A percentile compares a stretch with the other conserved stretches of the same genome.
Conservation (phyloP, 2,113 vertebrate species). For the Bothrops jararaca region DNA sequence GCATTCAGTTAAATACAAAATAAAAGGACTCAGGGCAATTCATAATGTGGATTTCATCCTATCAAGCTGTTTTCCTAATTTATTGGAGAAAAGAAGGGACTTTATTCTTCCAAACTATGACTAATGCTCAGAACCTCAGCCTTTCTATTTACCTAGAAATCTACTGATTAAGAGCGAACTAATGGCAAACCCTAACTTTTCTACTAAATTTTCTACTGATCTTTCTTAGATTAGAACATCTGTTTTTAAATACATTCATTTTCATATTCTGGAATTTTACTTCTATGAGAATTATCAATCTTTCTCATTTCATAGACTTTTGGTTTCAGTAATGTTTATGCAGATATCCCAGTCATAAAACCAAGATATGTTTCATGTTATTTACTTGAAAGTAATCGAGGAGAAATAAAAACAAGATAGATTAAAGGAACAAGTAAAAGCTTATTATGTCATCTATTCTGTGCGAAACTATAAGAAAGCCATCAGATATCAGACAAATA, state of each 20-base stretch:
- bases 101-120: background rate
- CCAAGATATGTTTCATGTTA: background rate
- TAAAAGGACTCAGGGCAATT: background rate
- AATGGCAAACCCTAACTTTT: background rate
- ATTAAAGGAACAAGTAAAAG: background rate
- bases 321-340: slow-evolving; percentile 24
- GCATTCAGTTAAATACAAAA: background rate
- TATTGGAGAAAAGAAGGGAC: background rate
- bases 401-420: background rate
- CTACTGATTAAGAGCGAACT: background rate
- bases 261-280: slow-evolving; percentile 36
- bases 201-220: background rate
- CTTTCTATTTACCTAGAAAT: background rate
- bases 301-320: slow-evolving; percentile 58
- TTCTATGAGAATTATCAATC: slow-evolving; percentile 45
- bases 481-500: background rate
- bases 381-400: background rate
- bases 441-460: background rate
- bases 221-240: background rate
- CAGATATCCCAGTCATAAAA: background rate
- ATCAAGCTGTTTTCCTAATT: background rate
- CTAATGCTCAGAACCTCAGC: background rate
- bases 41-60: background rate
- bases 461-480: background rate
- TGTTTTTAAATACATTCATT: background rate